These are phyloP conservation scores for Halcyon leucocephala DNA, from an alignment of 2,797 vertebrate genomes.

Conservation along the genomic window DNA sequence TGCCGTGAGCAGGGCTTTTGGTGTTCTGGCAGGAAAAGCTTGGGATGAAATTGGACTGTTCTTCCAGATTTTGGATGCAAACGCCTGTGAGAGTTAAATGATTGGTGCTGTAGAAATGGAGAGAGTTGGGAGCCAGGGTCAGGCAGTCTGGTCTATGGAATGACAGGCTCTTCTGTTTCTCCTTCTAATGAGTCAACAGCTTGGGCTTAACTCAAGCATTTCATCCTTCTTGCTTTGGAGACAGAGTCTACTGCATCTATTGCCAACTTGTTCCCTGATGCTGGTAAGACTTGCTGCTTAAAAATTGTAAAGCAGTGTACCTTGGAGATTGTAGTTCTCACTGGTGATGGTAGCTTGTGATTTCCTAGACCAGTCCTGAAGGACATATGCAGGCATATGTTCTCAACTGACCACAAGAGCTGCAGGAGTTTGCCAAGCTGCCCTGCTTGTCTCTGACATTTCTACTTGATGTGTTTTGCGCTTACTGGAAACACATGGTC, in stretches of 20 bases:
- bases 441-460: not conserved
- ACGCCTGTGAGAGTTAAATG: not conserved
- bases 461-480: not conserved
- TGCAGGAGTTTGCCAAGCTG: not conserved
- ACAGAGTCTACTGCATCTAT: not conserved
- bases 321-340: not conserved
- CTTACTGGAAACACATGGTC: not conserved
- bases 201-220: not conserved
- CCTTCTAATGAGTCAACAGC: not conserved
- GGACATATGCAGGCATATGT: not conserved
- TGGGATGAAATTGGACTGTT: not conserved
- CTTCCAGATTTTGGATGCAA: not conserved
- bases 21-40: not conserved
- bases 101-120: not conserved
- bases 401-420: not conserved
- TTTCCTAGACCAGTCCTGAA: not conserved
- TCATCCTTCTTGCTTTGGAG: not conserved
- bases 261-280: not conserved
- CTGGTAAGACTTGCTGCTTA: not conserved
- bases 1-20: not conserved
- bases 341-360: not conserved
- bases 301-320: fast-evolving
- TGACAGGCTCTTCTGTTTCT: not conserved
- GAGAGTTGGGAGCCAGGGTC: not conserved
- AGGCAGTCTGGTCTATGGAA: not conserved